Evolutionary conservation across 2,113 vertebrate genomes (phyloP).

Genomic region (Entomyzon cyanotis): DNA sequence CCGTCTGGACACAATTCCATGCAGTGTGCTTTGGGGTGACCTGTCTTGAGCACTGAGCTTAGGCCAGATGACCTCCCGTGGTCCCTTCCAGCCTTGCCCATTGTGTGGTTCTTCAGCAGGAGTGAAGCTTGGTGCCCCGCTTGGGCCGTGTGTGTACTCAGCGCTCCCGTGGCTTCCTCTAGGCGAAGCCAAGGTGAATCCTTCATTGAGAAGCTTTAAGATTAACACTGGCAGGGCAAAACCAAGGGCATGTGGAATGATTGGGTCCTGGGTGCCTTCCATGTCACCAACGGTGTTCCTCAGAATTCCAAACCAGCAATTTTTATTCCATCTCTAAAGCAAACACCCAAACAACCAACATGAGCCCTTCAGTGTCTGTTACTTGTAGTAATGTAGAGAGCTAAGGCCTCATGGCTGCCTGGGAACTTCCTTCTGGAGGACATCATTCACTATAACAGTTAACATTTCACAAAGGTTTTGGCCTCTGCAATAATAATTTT

Average conservation of each 20-base stretch:
- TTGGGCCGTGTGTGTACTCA: accelerated
- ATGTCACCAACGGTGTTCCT: neutral
- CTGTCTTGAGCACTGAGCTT: neutral
- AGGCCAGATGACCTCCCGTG: neutral
- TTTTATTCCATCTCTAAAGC: neutral
- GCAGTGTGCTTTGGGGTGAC: neutral
- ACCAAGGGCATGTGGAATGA: too few species aligned
- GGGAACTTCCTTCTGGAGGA: neutral
- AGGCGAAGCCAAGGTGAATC: accelerated
- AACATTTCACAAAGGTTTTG: neutral
- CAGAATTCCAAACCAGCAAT: neutral
- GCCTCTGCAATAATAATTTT: neutral
- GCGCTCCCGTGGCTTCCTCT: accelerated
- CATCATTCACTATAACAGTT: accelerated
- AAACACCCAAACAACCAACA: accelerated
- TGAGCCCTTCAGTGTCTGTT: accelerated
- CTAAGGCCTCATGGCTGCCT: neutral
- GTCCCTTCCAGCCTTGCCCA: neutral
- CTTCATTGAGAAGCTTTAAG: neutral
- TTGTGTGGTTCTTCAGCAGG: too few species aligned
- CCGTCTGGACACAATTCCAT: accelerated
- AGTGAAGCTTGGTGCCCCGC: neutral
- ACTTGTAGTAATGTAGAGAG: too few species aligned
- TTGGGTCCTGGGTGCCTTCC: too few species aligned
- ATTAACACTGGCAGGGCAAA: neutral